Percentiles rank a stretch among this genome's conserved stretches.
These are phyloP conservation scores for Stichodactyla mertensii DNA, from an alignment of 64 coral and sea anemone species.

Conservation along the genomic window DNA sequence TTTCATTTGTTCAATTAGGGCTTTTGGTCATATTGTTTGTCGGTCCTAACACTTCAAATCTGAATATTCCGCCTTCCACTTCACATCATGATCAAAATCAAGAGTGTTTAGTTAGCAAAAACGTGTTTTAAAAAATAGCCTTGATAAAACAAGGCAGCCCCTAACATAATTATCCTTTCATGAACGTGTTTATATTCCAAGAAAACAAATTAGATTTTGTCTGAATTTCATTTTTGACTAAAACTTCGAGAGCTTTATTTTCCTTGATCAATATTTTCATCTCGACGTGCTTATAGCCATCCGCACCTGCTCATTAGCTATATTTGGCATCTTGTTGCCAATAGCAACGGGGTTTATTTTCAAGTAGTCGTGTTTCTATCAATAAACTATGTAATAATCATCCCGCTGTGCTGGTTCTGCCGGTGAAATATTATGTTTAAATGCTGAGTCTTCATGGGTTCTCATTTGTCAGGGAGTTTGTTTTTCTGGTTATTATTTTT, in stretches of 20 bases:
- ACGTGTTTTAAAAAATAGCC: neutral
- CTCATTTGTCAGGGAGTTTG: too few species aligned
- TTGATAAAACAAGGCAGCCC: neutral
- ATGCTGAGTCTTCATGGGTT: too few species aligned
- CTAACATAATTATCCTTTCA: neutral
- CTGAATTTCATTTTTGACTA: neutral
- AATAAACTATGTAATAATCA: too few species aligned
- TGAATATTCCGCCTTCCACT: neutral
- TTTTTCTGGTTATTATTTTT: too few species aligned
- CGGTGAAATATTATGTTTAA: too few species aligned
- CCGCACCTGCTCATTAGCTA: neutral
- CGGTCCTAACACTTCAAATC: neutral
- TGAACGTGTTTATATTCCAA: neutral
- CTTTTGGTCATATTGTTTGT: neutral
- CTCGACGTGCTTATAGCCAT: neutral
- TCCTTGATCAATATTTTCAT: neutral
- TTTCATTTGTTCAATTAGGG: constrained; percentile 12
- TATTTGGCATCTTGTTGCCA: neutral
- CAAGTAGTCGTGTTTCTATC: too few species aligned
- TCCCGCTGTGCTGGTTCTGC: too few species aligned
- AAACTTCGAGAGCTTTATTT: neutral
- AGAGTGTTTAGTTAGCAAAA: neutral
- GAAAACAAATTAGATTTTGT: neutral
- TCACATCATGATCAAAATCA: neutral
- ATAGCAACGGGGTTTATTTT: neutral